Evolutionary conservation across 2,113 vertebrate species (phyloP), one percentile per base, ranked within the genome.

Genomic region (Chaetodon trifascialis): DNA sequence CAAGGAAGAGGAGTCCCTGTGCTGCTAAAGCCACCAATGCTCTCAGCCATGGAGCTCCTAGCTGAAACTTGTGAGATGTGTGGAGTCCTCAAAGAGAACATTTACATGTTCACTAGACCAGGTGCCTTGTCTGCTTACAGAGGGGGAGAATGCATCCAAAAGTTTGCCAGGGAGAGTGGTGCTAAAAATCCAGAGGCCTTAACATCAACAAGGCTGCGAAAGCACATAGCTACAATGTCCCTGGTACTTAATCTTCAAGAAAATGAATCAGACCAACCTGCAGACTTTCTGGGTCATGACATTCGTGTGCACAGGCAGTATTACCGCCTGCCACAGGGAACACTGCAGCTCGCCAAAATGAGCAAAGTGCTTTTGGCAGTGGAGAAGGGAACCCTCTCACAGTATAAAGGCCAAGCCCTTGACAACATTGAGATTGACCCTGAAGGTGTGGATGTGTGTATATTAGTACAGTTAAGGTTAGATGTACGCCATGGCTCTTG

Each of bases 1-100:
- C n/a, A 69, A 40, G 82, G 78, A 21, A 78, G 81, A 64, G 76
- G 72, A 44, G 87, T 83, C 60, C 55, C 83, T 52, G 71, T 86
- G 51, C 51, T 52, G 5, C 51, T 89, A 17, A 86, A 70, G 40
- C 84, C 69, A 52, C 25, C 65, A 56, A 49, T 84, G 73, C n/a
- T 80, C 54, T 49, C 62, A 30, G 60, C 73, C 19, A 65, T 79
- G 78, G 79, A 88, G 63, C 73, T 88, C n/a, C 82, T 82, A 15
- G 19, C 73, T 47, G 34, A 88, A 7, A 54, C 21, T 11, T 60
- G 68, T 34, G 77, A 74, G 36, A 34, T 38, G 23, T 88, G 74
- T 85, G 73, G 73, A 40, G 72, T 79, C 55, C 40, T 54, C 11
- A 42, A 34, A 25, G 60, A 84, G 12, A 82, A 88, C 54, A 30